Evolutionary conservation across 1,140 invertebrate species (phyloP).

Genomic region (Magallana ariakensis): DNA sequence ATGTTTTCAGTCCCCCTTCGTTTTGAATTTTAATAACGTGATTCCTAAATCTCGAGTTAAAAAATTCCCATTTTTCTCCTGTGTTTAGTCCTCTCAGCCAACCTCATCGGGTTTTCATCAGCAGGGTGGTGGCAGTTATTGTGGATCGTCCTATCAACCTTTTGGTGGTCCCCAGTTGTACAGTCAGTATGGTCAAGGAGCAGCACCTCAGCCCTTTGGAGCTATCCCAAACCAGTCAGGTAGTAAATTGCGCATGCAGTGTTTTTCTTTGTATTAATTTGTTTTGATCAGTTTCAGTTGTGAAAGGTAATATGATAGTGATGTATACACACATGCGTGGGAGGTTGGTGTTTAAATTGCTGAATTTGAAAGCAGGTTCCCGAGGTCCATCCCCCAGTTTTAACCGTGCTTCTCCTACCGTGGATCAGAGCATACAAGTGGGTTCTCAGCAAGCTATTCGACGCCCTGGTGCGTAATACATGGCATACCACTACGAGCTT

Average conservation of each 20-base stretch:
- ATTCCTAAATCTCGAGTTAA: no score
- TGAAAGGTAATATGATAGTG: not conserved
- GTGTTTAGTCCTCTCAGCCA: constrained; percentile 73
- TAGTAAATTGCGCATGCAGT: not conserved
- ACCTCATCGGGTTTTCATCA: constrained; percentile 65
- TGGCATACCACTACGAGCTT: constrained; percentile 29
- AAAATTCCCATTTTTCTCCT: not conserved
- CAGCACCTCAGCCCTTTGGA: constrained; percentile 55
- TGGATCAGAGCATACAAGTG: constrained; percentile 88
- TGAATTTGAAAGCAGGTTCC: constrained; percentile 76
- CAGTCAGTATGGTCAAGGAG: constrained; percentile 63
- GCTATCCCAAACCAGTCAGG: constrained; percentile 52
- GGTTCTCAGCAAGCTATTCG: constrained; percentile 57
- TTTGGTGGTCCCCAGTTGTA: constrained; percentile 70
- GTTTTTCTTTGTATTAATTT: not conserved
- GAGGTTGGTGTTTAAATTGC: not conserved
- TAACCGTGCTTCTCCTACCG: constrained; percentile 83
- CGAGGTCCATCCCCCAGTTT: constrained; percentile 84
- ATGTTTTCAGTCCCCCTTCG: no score
- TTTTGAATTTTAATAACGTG: no score
- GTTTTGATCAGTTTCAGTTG: not conserved
- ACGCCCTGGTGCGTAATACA: constrained; percentile 63
- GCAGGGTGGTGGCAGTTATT: constrained; percentile 57
- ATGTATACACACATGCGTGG: constrained; percentile 6
- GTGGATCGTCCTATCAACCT: constrained; percentile 63